Conservation (phyloP, 2,113 vertebrate genomes). For the Geococcyx californianus region DNA sequence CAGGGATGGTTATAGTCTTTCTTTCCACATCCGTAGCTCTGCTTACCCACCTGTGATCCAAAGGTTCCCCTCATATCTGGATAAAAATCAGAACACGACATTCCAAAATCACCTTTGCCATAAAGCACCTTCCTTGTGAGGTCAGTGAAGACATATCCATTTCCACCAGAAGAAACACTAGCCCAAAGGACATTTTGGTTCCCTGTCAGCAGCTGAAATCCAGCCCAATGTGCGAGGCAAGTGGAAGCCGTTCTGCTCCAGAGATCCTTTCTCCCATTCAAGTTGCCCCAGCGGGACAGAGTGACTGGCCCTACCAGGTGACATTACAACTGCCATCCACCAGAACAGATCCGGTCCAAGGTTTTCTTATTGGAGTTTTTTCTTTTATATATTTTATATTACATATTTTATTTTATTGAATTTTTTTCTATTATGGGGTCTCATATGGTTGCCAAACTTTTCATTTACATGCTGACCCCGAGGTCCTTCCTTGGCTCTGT, state of each 20-base stretch:
- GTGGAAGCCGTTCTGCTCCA: not conserved
- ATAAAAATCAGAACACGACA: not conserved
- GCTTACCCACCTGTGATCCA: not conserved
- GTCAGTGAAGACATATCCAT: not conserved
- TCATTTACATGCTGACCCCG: slow-evolving; percentile 12
- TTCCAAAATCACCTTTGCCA: not conserved
- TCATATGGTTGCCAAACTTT: not conserved
- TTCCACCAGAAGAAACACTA: not conserved
- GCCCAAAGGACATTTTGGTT: not conserved
- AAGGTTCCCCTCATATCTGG: not conserved
- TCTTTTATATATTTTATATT: no score
- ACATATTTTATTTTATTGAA: not conserved
- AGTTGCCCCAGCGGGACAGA: not conserved
- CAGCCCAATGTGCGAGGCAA: not conserved
- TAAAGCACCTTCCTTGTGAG: not conserved
- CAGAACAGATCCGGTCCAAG: not conserved
- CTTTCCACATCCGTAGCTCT: not conserved
- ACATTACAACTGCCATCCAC: not conserved
- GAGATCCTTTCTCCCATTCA: not conserved
- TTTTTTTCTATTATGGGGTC: no score
- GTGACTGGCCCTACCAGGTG: not conserved
- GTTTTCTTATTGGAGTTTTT: not conserved
- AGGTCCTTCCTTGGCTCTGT: not conserved
- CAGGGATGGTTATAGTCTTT: not conserved
- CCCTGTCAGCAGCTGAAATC: not conserved